Evolutionary conservation across 2,113 vertebrate genomes (phyloP), one percentile per base, ranked within the genome.

Genomic region (Craseonycteris thonglongyai): DNA sequence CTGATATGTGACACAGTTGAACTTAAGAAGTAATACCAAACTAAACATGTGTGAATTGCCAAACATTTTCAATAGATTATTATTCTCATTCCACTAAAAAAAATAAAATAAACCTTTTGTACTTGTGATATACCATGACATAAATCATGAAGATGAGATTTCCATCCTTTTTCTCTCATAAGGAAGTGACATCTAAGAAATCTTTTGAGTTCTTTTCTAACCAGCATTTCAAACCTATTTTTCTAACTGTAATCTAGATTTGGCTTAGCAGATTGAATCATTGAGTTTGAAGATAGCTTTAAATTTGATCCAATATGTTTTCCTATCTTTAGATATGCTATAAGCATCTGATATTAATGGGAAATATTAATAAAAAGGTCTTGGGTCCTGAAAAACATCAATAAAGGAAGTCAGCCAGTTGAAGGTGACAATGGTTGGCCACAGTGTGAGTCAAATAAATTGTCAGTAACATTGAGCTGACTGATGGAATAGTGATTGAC

Each of bases 271-370:
- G 30, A 56, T 83, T 94, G 78, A 95, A 91, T 82, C 45, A 91
- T 72, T 86, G 63, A 92, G 63, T 91, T 97, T 80, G 94, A 97
- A 95, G 87, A 95, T 11, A 93, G 24, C 33, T 91, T 79, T 93
- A 80, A 96, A 84, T 94, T 83, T 96, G 93, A 96, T 58, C 82
- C 75, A 76, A 4, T 75, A 92, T 82, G 72, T 94, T 95, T 90
- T 95, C n/a, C 49, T 93, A 6, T 65, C 88, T 94, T 94, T 93
- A 92, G 61, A 91, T 78, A 90, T n/a, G 45, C 14, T 90, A 45
- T 79, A 92, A 94, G 78, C 28, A 58, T 61, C 81, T 86, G 47
- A 95, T 94, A 96, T 96, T 96, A 94, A 95, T 94, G 14, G 81
- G 15, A 75, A 96, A 96, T 45, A 89, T 86, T 86, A 95, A 82